Percentiles rank a stretch among this genome's conserved stretches.
Evolutionary conservation across 2,113 vertebrate genomes (phyloP).

Genomic region (Hyperopisus bebe): DNA sequence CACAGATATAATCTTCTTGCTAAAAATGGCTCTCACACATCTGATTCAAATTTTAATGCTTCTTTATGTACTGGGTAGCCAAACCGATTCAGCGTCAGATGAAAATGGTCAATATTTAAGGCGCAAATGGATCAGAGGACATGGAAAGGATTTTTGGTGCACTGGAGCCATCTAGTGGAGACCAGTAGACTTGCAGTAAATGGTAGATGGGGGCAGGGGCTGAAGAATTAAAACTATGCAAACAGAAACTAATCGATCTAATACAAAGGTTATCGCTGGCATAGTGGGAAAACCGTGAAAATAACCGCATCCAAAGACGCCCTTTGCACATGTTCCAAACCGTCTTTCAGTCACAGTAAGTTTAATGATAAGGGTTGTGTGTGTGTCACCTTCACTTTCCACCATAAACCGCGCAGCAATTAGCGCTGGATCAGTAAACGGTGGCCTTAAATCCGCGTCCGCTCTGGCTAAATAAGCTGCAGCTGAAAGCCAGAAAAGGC

Average conservation of each 20-base stretch:
- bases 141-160: constrained; percentile 46
- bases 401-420: constrained; percentile 45
- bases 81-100: constrained; percentile 9
- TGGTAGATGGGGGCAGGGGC: background rate
- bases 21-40: background rate
- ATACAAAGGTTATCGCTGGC: background rate
- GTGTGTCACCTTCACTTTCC: background rate
- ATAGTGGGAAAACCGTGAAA: background rate
- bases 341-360: background rate
- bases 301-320: background rate
- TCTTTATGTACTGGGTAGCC: constrained; percentile 16
- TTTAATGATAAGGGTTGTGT: background rate
- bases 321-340: background rate
- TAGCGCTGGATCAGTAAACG: constrained; percentile 51
- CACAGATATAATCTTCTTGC: background rate
- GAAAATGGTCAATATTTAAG: background rate
- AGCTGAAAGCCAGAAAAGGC: constrained; percentile 55
- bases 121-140: background rate
- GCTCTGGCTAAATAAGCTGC: constrained; percentile 43
- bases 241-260: background rate
- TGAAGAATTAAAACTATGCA: background rate
- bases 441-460: constrained; percentile 21
- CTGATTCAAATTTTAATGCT: background rate
- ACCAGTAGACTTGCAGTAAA: background rate
- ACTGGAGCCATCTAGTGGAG: constrained; percentile 72